Percentiles rank a stretch among this genome's conserved stretches.
These are phyloP conservation scores for Eupithecia subumbrata DNA, from an alignment of 2,888 invertebrate genomes.

Conservation along the genomic window DNA sequence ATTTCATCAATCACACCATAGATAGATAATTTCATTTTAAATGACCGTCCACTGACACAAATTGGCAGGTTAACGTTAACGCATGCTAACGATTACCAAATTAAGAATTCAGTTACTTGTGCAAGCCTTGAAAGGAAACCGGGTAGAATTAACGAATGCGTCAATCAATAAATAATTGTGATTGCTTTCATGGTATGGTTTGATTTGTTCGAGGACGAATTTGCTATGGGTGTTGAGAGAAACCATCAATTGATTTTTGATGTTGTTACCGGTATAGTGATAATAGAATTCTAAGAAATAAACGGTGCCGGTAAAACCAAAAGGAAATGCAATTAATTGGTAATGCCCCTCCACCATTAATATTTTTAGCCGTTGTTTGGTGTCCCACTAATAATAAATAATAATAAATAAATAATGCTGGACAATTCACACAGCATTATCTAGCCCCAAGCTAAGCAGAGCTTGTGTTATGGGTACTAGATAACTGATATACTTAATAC, in stretches of 20 bases:
- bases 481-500: too few relatives aligned
- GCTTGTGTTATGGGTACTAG: too few relatives aligned
- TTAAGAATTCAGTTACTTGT: slow-evolving; percentile 29
- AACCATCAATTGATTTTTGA: background rate
- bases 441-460: too few relatives aligned
- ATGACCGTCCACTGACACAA: slow-evolving; percentile 16
- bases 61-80: slow-evolving; percentile 22
- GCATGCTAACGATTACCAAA: slow-evolving; percentile 36
- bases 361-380: too few relatives aligned
- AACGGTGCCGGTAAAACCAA: background rate
- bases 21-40: background rate
- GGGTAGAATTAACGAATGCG: slow-evolving; percentile 26
- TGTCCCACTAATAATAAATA: too few relatives aligned
- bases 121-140: slow-evolving; percentile 32
- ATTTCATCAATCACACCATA: slow-evolving; percentile 1
- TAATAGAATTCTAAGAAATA: background rate
- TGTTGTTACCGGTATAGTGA: background rate
- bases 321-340: background rate
- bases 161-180: slow-evolving; percentile 25
- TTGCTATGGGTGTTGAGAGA: background rate
- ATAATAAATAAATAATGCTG: too few relatives aligned
- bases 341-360: background rate
- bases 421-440: too few relatives aligned
- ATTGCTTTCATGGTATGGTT: slow-evolving; percentile 5
- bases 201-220: slow-evolving; percentile 8